phyloP scores from a whole-genome alignment of 2,888 invertebrate species.

The Antheraea assamensis region DNA sequence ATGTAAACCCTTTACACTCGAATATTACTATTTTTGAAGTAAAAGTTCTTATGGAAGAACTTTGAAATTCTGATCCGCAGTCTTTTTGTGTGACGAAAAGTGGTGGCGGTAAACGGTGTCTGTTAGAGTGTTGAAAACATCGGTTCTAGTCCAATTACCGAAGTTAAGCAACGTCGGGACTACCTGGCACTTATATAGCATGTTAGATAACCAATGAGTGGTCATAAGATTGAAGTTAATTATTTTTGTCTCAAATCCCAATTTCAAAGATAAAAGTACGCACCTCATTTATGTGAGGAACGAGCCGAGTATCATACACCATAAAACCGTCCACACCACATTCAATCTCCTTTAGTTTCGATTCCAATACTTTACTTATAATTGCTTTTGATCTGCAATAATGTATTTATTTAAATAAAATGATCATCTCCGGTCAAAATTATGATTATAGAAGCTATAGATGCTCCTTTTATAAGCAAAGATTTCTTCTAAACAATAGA shows the following conservation, averaged over 20 bases:
- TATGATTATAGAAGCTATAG: no score
- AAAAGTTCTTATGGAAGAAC: no score
- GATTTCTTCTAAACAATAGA: no score
- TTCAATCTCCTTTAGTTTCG: constrained; percentile 81
- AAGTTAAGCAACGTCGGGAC: constrained; percentile 72
- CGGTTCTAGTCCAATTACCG: constrained; percentile 74
- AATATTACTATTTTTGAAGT: no score
- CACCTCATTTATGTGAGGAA: constrained; percentile 82
- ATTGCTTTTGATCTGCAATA: constrained; percentile 62
- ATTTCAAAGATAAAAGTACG: constrained; percentile 17
- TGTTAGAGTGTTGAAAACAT: constrained; percentile 69
- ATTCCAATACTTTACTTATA: constrained; percentile 70
- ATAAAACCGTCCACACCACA: constrained; percentile 86
- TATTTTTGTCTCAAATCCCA: no score
- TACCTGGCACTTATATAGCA: no score
- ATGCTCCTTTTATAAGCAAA: no score
- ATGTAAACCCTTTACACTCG: neutral
- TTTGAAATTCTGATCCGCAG: no score
- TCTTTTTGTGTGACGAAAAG: no score
- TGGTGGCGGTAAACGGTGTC: no score
- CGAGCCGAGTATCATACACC: constrained; percentile 85
- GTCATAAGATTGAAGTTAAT: no score
- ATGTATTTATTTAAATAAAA: neutral
- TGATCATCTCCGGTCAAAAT: neutral
- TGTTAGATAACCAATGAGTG: no score